Conservation (phyloP, 2,888 invertebrate genomes). For the Philhelius pedissequus region DNA sequence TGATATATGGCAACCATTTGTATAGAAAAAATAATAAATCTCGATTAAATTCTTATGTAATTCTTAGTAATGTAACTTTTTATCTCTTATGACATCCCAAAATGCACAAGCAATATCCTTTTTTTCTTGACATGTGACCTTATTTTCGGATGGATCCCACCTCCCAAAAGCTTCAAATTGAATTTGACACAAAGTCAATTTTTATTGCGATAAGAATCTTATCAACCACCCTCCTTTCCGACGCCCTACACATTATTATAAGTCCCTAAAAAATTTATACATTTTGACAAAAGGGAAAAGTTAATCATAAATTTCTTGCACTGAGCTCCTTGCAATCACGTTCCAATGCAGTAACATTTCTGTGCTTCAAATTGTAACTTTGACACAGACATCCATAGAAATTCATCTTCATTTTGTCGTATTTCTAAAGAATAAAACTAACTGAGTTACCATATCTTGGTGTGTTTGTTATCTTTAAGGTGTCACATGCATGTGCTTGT, state of each 20-base stretch:
- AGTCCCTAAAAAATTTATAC: background rate
- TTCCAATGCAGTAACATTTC: constrained; percentile 43
- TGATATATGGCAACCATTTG: too few species aligned
- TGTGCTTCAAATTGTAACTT: background rate
- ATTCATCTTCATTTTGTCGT: constrained; percentile 37
- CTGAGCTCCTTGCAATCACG: constrained; percentile 49
- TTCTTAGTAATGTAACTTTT: too few species aligned
- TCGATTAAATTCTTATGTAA: too few species aligned
- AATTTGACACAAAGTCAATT: background rate
- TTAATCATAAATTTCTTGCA: background rate
- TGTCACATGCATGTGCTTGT: constrained; percentile 54
- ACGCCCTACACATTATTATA: too few species aligned
- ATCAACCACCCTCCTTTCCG: background rate
- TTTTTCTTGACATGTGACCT: background rate
- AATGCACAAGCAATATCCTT: background rate
- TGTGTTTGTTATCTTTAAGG: constrained; percentile 12
- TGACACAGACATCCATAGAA: constrained; percentile 32
- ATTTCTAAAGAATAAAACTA: background rate
- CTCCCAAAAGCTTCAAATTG: background rate
- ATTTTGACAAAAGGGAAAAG: background rate
- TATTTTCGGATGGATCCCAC: too few species aligned
- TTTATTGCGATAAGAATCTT: background rate
- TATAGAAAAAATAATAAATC: too few species aligned
- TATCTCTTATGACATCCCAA: background rate
- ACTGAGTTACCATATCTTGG: constrained; percentile 31